phyloP scores from a whole-genome alignment of 2,797 vertebrate species.

The Urocyon cinereoargenteus region DNA sequence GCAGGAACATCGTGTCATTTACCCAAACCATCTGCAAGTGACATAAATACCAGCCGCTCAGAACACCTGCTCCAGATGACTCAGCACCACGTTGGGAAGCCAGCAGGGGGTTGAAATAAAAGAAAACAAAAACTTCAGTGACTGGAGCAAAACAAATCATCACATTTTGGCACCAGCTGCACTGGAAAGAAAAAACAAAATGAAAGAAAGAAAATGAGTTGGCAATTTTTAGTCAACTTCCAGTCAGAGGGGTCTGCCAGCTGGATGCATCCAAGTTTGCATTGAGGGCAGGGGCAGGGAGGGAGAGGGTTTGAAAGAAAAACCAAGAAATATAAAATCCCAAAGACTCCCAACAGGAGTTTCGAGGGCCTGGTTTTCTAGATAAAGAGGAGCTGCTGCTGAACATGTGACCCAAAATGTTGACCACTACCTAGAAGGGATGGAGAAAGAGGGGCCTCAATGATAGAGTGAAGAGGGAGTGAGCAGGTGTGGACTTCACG shows the following conservation, averaged over 20 bases:
- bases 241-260: slow-evolving; percentile 81
- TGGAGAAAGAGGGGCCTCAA: not conserved
- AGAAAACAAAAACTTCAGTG: slow-evolving; percentile 86
- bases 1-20: slow-evolving; percentile 60
- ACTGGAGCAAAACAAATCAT: slow-evolving; percentile 86
- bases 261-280: slow-evolving; percentile 59
- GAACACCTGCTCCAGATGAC: slow-evolving; percentile 86
- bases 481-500: not conserved
- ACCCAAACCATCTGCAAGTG: slow-evolving; percentile 72
- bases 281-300: not conserved
- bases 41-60: slow-evolving; percentile 80
- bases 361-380: not conserved
- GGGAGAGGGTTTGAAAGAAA: not conserved
- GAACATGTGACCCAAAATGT: not conserved
- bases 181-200: slow-evolving; percentile 19
- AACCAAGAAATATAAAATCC: slow-evolving; percentile 55
- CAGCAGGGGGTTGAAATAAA: slow-evolving; percentile 78
- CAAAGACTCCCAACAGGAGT: not conserved
- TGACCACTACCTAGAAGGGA: slow-evolving; percentile 14
- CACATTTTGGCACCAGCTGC: slow-evolving; percentile 82
- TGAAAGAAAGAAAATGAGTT: slow-evolving; percentile 80
- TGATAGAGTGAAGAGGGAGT: not conserved
- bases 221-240: slow-evolving; percentile 84
- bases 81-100: slow-evolving; percentile 83
- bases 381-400: slow-evolving; percentile 55